These are phyloP conservation scores for Parelbella ahira DNA, from an alignment of 2,888 invertebrate species.

Conservation along the genomic window DNA sequence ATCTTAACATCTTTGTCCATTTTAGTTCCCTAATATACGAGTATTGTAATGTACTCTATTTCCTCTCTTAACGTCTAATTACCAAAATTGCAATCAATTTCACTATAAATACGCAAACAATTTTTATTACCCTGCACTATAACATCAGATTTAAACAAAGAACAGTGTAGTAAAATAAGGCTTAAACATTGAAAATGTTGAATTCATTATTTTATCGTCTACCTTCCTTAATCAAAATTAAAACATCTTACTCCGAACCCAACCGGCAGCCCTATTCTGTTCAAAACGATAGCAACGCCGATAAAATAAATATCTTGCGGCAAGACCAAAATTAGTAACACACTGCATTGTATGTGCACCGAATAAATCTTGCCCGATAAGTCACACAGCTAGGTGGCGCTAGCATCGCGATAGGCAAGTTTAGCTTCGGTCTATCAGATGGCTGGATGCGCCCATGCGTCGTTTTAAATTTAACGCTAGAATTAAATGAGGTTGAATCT, in stretches of 20 bases:
- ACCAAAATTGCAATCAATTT: too few species aligned
- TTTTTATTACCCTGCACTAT: too few species aligned
- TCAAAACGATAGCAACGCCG: slow-evolving; percentile 23
- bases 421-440: slow-evolving; percentile 35
- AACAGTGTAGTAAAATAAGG: too few species aligned
- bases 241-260: slow-evolving; percentile 8
- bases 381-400: slow-evolving; percentile 36
- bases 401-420: slow-evolving; percentile 49
- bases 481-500: slow-evolving; percentile 17
- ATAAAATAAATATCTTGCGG: slow-evolving; percentile 32
- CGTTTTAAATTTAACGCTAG: slow-evolving; percentile 14
- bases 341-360: slow-evolving; percentile 37
- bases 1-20: too few species aligned
- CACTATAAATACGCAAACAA: too few species aligned
- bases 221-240: too few species aligned
- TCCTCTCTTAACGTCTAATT: too few species aligned
- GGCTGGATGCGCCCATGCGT: slow-evolving; percentile 29
- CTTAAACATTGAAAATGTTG: too few species aligned
- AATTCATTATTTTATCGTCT: too few species aligned
- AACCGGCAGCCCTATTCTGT: slow-evolving; percentile 13
- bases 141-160: too few species aligned
- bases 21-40: too few species aligned
- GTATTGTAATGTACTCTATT: too few species aligned
- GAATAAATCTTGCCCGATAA: slow-evolving; percentile 58
- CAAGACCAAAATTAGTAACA: slow-evolving; percentile 40